Percentiles rank a stretch among this genome's conserved stretches.
Evolutionary conservation across 2,113 vertebrate genomes (phyloP).

Genomic region (Nothocercus julius): DNA sequence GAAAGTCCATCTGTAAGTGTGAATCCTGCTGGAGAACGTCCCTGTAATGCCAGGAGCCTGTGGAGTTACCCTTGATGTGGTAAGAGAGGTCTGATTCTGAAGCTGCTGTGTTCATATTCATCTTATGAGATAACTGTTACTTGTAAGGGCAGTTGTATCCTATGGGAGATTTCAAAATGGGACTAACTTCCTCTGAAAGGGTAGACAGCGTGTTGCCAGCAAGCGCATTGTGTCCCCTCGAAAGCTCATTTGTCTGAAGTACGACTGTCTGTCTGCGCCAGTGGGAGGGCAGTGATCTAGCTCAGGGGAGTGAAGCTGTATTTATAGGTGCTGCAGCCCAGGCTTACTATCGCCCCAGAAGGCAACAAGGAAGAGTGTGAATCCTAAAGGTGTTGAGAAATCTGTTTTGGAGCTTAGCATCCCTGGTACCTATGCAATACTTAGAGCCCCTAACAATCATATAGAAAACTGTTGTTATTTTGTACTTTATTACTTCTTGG

Average conservation of each 20-base stretch:
- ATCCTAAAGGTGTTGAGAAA: not conserved
- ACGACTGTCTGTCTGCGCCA: not conserved
- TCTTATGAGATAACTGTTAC: not conserved
- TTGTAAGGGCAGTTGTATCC: not conserved
- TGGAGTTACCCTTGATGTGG: not conserved
- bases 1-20: not conserved
- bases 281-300: not conserved
- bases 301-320: not conserved
- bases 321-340: not conserved
- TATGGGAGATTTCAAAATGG: not conserved
- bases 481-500: not conserved
- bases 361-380: not conserved
- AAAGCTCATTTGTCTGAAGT: not conserved
- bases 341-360: not conserved
- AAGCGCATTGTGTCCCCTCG: not conserved
- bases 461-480: not conserved
- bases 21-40: not conserved
- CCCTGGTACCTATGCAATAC: not conserved
- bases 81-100: not conserved
- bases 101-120: not conserved
- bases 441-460: not conserved
- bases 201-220: not conserved
- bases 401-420: not conserved
- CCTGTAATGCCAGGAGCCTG: not conserved
- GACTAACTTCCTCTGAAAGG: not conserved